A percentile compares a stretch with the other conserved stretches of the same genome.
phyloP scores from a whole-genome alignment of 2,113 vertebrate species.

The Epinephelus cyanopodus region DNA sequence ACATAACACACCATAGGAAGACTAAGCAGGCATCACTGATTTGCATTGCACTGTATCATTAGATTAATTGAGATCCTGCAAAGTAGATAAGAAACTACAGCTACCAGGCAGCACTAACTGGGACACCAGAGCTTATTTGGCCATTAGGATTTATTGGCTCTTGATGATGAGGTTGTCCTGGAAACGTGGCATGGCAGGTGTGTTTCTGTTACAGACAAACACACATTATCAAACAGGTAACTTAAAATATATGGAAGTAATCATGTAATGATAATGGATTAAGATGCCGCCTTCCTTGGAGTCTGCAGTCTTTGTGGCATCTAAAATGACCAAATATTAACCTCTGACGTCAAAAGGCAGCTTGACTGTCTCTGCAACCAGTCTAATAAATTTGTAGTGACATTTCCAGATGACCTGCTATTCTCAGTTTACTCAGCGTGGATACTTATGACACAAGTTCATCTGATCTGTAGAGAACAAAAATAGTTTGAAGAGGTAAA shows the following conservation, averaged over 20 bases:
- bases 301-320: too few species aligned
- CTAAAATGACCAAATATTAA: too few species aligned
- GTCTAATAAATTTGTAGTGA: neutral
- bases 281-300: neutral
- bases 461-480: neutral
- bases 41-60: neutral
- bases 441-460: neutral
- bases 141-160: constrained; percentile 57
- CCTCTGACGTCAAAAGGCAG: too few species aligned
- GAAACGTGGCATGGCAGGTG: constrained; percentile 38
- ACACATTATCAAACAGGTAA: neutral
- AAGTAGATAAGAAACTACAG: neutral
- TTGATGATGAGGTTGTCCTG: constrained; percentile 49
- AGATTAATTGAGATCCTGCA: neutral
- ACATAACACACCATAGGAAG: neutral
- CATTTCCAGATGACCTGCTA: neutral
- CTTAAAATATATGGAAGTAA: neutral
- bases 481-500: neutral
- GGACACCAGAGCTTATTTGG: constrained; percentile 36
- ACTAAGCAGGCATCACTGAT: neutral
- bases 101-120: constrained; percentile 14
- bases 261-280: neutral
- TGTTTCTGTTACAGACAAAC: constrained; percentile 3
- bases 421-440: neutral
- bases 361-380: neutral